Base-by-base conservation (phyloP, 2,113 vertebrate genomes). In the Spea multiplicata region DNA sequence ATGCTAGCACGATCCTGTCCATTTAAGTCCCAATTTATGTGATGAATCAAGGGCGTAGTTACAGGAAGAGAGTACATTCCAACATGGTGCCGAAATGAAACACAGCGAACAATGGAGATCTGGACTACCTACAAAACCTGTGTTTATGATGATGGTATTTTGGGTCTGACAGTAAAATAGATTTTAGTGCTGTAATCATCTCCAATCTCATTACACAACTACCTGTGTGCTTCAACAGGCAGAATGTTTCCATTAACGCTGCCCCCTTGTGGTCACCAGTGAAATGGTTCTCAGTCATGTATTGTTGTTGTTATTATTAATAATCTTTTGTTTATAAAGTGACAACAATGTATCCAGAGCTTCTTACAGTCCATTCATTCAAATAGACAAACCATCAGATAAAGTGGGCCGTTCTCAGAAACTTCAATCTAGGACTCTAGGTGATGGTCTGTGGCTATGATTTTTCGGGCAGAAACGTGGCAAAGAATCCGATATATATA, bases 21-120 rank as follows among this genome's bases (percentile, higher is more conserved):
- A 66, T 55, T 65, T 65, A 17, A 64, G 16, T 53, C 5, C 30
- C 7, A 53, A 48, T 9, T 3, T 72, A 66, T n/a, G 8, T 16
- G 66, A 30, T 64, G 57, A 71, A 44, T 78, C 76, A 78, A 6
- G 17, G 30, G 30, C 30, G 30, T 30, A 30, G 1, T 14, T 12
- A 46, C n/a, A 70, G 67, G 57, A 71, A 71, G 67, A 17, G 46
- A 13, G 45, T 49, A n/a, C 14, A 16, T 78, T 44, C 1, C 67
- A 17, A 44, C 44, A 6, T 48, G 6, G 13, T 46, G 46, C 59
- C 48, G 46, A 17, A 47, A 46, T 64, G 45, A 70, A 66, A 64
- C 57, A 65, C 55, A 9, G n/a, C 45, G 52, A 59, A 59, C 55
- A 59, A 59, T 12, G 14, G 55, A 30, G 30, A 30, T 30, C 30